These are phyloP conservation scores for Vireo altiloquus DNA, from an alignment of 2,113 vertebrate genomes.

Conservation along the genomic window DNA sequence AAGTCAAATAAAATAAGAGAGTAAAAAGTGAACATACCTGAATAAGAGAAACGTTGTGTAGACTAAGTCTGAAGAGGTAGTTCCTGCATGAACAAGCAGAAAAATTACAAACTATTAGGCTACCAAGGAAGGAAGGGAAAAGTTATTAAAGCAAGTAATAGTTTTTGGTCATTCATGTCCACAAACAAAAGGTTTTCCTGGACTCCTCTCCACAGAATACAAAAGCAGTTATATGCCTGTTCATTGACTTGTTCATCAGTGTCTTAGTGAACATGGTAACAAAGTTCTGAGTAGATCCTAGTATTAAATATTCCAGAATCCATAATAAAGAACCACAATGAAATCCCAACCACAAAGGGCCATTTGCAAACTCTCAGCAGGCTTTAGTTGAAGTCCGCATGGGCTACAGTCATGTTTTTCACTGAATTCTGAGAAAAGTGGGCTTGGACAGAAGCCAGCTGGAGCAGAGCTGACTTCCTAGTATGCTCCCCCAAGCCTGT, in stretches of 20 bases:
- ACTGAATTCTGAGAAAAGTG: not conserved
- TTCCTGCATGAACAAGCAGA: slow-evolving; percentile 82
- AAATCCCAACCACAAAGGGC: not conserved
- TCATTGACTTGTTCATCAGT: not conserved
- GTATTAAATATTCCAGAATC: not conserved
- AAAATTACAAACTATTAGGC: slow-evolving; percentile 44
- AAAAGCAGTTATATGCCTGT: not conserved
- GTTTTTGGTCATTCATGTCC: not conserved
- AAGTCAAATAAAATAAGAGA: slow-evolving; percentile 13
- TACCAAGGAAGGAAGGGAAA: not conserved
- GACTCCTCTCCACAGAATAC: not conserved
- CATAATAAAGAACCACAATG: not conserved
- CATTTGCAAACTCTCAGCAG: not conserved
- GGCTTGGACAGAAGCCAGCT: not conserved
- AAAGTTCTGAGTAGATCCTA: not conserved
- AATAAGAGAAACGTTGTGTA: slow-evolving; percentile 90
- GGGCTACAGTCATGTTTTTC: not conserved
- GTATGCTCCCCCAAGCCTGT: not conserved
- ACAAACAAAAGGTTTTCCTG: not conserved
- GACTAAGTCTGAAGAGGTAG: slow-evolving; percentile 96
- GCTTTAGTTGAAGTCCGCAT: not conserved
- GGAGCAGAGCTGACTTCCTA: not conserved
- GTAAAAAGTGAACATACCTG: slow-evolving; percentile 80
- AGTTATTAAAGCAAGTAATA: not conserved
- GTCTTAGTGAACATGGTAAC: not conserved